Evolutionary conservation across 2,797 vertebrate species (phyloP), one percentile per base, ranked within the genome.

Genomic region (Microchirus variegatus): DNA sequence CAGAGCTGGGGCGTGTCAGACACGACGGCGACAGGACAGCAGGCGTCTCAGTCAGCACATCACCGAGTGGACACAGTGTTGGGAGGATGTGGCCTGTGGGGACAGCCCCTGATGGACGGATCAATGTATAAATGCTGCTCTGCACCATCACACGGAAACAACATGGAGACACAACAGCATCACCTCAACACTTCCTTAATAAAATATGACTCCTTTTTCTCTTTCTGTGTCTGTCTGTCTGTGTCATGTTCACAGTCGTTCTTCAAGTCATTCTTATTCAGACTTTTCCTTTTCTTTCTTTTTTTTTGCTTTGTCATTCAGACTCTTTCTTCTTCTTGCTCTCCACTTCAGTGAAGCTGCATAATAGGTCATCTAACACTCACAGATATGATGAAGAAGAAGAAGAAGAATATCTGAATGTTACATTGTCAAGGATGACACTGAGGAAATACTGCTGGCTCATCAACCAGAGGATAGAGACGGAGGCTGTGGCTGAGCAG

Each of bases 41-140:
- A 22, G 22, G 22, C 15, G 8, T 71, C 71, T 45, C 38, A 60
- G 78, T 90, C 80, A 85, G 88, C 86, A 82, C 54, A 83, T 75
- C 50, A 51, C n/a, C n/a, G 43, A 53, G 42, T 22, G 58, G 62
- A 68, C 59, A 59, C 65, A 58, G 40, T 51, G 63, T 58, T 41
- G 68, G 68, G 63, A 70, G 63, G 77, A 16, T 3, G 63, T 44
- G 50, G 17, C 60, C 73, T 50, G 16, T 40, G 81, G 80, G 73
- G 78, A 40, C 22, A 17, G 42, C 41, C 67, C 57, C 73, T 73
- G 75, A 80, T 36, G 59, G 69, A 67, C 56, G 55, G 54, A 89
- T 87, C 83, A 64, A 90, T 86, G 74, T 79, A 82, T 59, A 67
- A 22, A 64, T 73, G 74, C 78, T 54, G 73, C 74, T 68, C 65